A percentile compares a stretch with the other conserved stretches of the same genome.
Conservation (phyloP, 1,140 invertebrate species). For the Apis laboriosa region DNA sequence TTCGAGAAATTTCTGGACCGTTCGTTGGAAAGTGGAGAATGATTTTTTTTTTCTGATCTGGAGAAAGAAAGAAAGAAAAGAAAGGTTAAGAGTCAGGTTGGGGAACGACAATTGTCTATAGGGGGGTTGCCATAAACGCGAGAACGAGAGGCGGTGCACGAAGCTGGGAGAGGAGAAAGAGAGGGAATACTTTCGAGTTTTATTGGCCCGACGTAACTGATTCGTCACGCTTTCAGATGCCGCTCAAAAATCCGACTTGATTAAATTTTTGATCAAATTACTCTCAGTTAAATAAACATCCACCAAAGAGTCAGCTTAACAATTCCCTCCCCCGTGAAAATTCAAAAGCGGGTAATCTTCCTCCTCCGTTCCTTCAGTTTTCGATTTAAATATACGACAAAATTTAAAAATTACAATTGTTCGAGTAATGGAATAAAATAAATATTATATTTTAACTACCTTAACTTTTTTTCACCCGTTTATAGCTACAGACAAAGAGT, state of each 20-base stretch:
- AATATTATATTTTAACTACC: neutral
- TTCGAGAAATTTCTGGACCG: neutral
- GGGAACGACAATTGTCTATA: constrained; percentile 34
- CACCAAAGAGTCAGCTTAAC: constrained; percentile 56
- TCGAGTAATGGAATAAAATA: neutral
- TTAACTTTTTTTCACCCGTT: neutral
- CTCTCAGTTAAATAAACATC: constrained; percentile 81
- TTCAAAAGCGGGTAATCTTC: constrained; percentile 19
- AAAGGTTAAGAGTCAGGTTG: constrained; percentile 3
- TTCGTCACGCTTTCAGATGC: constrained; percentile 74
- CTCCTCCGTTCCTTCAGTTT: constrained; percentile 1
- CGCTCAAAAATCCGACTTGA: constrained; percentile 80
- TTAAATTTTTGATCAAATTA: constrained; percentile 82
- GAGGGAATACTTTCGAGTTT: constrained; percentile 74
- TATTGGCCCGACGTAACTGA: constrained; percentile 73
- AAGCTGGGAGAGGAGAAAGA: constrained; percentile 1
- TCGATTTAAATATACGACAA: neutral
- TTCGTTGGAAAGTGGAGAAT: constrained; percentile 44
- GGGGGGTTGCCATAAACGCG: constrained; percentile 44
- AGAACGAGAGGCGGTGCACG: neutral
- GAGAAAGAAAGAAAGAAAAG: constrained; percentile 1
- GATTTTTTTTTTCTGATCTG: constrained; percentile 11
- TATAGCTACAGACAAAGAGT: neutral
- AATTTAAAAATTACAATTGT: neutral
- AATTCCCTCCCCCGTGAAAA: constrained; percentile 24